Conservation (phyloP, 2,113 vertebrate genomes). For the Rana temporaria region DNA sequence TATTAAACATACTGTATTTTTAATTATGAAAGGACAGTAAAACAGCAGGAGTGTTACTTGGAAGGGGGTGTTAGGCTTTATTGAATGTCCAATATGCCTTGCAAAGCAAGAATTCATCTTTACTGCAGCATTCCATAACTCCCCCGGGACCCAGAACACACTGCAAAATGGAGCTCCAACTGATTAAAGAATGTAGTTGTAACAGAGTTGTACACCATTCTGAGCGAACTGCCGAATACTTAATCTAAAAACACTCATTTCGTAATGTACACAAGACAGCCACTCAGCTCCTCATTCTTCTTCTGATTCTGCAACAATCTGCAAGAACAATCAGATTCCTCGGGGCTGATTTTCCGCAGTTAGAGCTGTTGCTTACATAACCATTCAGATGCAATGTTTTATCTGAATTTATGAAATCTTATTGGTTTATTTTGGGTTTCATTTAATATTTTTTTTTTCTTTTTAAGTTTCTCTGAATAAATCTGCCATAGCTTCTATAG, state of each 20-base stretch:
- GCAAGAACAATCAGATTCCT: no score
- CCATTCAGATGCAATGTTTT: no score
- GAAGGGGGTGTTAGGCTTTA: slow-evolving; percentile 40
- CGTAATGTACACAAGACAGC: not conserved
- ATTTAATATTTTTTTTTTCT: no score
- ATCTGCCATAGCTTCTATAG: no score
- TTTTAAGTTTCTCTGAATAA: no score
- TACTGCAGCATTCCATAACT: slow-evolving; percentile 45
- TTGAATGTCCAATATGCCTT: slow-evolving; percentile 52
- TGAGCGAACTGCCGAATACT: not conserved
- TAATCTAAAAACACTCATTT: slow-evolving; percentile 1
- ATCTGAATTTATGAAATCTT: no score
- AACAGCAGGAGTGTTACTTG: slow-evolving; percentile 25
- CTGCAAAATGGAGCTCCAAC: slow-evolving; percentile 29
- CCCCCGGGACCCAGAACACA: slow-evolving; percentile 18
- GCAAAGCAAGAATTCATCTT: slow-evolving; percentile 51
- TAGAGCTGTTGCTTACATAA: no score
- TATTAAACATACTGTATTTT: slow-evolving; percentile 47
- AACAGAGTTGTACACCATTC: not conserved
- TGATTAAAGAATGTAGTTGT: slow-evolving; percentile 36
- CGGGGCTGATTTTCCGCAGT: no score
- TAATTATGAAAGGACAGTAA: slow-evolving; percentile 51
- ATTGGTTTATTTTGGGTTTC: no score
- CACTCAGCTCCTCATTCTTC: no score
- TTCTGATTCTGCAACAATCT: no score